Conservation (phyloP, 1,140 invertebrate species). For the Lasaia peninsularis region DNA sequence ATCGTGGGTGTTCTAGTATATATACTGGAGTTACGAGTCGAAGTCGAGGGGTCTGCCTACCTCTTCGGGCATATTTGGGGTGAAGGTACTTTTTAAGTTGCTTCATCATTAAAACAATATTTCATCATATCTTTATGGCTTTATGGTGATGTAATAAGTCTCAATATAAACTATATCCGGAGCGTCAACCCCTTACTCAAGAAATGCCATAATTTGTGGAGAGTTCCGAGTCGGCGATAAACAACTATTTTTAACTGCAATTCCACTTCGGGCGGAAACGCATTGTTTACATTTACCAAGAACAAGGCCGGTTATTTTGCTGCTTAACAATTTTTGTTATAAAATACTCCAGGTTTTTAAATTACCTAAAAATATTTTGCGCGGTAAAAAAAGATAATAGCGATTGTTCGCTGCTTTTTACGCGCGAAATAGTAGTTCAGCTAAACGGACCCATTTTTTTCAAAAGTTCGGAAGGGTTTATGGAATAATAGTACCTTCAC, state of each 20-base stretch:
- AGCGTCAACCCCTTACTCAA: neutral
- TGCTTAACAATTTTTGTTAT: neutral
- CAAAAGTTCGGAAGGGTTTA: too few species aligned
- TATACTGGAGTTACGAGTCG: too few species aligned
- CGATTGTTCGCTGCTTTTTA: too few species aligned
- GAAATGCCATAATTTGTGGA: slow-evolving; percentile 3
- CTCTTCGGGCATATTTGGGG: too few species aligned
- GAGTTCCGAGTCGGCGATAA: neutral
- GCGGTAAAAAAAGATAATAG: neutral
- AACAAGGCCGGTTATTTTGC: neutral
- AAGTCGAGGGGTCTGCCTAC: too few species aligned
- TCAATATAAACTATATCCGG: neutral
- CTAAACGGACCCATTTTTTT: too few species aligned
- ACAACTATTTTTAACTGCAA: slow-evolving; percentile 6
- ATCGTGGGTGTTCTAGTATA: too few species aligned
- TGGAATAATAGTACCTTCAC: too few species aligned
- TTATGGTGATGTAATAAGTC: neutral
- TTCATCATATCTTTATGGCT: too few species aligned
- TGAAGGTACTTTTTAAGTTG: too few species aligned
- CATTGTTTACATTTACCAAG: slow-evolving; percentile 4
- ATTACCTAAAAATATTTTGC: neutral
- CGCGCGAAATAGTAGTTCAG: too few species aligned
- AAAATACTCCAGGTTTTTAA: neutral
- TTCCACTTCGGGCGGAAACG: slow-evolving; percentile 6
- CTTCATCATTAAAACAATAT: too few species aligned